Percentiles rank a stretch among this genome's conserved stretches.
phyloP scores from a whole-genome alignment of 2,888 invertebrate genomes.

The Drosophila neutralis region DNA sequence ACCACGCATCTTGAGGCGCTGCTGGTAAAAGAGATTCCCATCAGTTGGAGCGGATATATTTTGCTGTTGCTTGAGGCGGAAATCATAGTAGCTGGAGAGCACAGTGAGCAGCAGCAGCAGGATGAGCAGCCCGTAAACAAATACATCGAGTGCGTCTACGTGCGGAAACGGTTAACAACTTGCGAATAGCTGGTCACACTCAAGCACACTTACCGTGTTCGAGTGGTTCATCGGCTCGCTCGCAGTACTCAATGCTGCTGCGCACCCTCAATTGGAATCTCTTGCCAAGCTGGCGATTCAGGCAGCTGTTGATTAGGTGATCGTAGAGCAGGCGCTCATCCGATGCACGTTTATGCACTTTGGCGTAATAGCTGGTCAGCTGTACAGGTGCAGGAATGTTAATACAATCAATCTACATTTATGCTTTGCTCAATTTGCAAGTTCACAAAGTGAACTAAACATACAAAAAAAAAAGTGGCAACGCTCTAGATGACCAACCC shows the following conservation, averaged over 20 bases:
- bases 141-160: conserved; percentile 65
- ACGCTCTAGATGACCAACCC: background rate
- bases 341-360: conserved; percentile 65
- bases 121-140: conserved; percentile 50
- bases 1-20: conserved; percentile 40
- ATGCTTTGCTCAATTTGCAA: background rate
- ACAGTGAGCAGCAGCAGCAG: conserved; percentile 45
- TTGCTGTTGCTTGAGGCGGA: conserved; percentile 51
- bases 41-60: conserved; percentile 18
- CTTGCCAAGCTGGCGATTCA: conserved; percentile 65
- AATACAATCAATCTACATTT: background rate
- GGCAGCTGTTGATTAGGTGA: conserved; percentile 71
- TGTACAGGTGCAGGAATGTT: conserved; percentile 16
- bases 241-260: conserved; percentile 80
- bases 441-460: background rate
- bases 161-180: background rate
- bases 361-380: conserved; percentile 67
- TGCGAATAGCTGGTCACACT: background rate
- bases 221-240: conserved; percentile 43
- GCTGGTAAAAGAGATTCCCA: conserved; percentile 63
- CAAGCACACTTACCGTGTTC: conserved; percentile 52
- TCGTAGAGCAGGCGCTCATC: conserved; percentile 68
- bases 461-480: background rate
- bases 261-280: conserved; percentile 63
- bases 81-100: conserved; percentile 58